These are phyloP conservation scores for Epizoanthus fatuus DNA, from an alignment of 92 coral and sea anemone species.

Conservation along the genomic window DNA sequence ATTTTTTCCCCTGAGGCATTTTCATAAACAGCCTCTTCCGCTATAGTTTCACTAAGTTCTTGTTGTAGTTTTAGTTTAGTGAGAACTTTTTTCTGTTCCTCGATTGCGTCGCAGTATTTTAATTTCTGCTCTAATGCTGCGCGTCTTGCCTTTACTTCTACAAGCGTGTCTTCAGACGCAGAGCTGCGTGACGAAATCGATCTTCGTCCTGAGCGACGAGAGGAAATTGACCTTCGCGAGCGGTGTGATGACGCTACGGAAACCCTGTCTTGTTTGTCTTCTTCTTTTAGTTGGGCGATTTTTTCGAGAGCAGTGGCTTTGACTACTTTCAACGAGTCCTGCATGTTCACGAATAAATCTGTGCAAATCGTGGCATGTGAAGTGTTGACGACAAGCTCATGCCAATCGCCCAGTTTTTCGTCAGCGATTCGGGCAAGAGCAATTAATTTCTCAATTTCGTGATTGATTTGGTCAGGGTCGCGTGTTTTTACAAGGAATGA, in stretches of 20 bases:
- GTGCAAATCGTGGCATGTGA: not conserved
- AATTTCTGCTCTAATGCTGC: conserved; percentile 55
- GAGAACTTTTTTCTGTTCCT: conserved; percentile 57
- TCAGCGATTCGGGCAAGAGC: conserved; percentile 7
- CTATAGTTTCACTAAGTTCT: conserved; percentile 68
- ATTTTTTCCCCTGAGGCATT: not conserved
- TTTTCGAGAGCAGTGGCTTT: not conserved
- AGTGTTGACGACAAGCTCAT: not conserved
- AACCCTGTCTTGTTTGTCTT: not conserved
- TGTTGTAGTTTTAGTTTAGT: conserved; percentile 55
- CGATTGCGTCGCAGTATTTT: conserved; percentile 50
- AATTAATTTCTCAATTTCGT: not conserved
- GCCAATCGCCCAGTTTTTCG: conserved; percentile 15
- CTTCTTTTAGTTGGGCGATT: conserved; percentile 7
- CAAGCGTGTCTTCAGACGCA: conserved; percentile 36
- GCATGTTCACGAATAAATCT: not conserved
- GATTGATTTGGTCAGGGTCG: conserved; percentile 12
- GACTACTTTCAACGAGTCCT: conserved; percentile 3
- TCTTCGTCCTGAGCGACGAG: not conserved
- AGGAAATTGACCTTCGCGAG: not conserved
- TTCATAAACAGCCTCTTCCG: conserved; percentile 60
- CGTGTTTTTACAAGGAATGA: conserved; percentile 3
- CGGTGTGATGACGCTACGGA: not conserved
- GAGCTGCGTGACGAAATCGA: conserved; percentile 28
- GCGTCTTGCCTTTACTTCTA: conserved; percentile 49